Evolutionary conservation across 2,113 vertebrate genomes (phyloP), one percentile per base, ranked within the genome.

Genomic region (Callocephalon fimbriatum): DNA sequence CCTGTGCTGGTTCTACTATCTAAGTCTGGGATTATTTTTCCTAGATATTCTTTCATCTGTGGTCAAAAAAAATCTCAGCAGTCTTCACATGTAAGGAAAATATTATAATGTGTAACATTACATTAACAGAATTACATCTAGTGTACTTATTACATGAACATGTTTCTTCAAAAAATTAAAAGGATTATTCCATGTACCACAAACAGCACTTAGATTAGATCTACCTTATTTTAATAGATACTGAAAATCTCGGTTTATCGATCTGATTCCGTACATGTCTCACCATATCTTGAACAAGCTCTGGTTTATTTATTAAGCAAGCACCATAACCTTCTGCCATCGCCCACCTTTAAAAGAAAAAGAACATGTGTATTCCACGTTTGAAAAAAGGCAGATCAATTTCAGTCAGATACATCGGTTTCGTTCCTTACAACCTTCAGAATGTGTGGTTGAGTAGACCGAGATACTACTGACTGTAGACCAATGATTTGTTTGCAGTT

Each of bases 211-310:
- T n/a, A 66, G 29, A 6, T 75, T 50, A 76, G 44, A 93, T 93
- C 71, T 98, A 99, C 99, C 99, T 99, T 98, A 99, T 99, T 98
- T 99, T 99, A 97, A 99, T 98, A 65, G 99, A 99, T 7, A 99
- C 94, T 83, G 99, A 98, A 97, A 99, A 99, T 80, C 95, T 98
- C 67, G 99, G 98, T 54, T 98, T 98, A 90, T 98, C 96, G 15
- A 99, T 99, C 98, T 99, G 98, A 97, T 98, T 99, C 96, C 98
- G 97, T 89, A 99, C 98, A 32, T 98, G 98, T 97, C 97, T 98
- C 92, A 99, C 99, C 99, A 99, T 99, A 96, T 99, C 99, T 94
- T 45, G 98, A 71, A 99, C 97, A 11, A 99, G 97, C 56, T 99
- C 99, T 84, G 99, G 99, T 95, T 99, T 99, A 96, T 99, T 99